A percentile compares a stretch with the other conserved stretches of the same genome.
These are phyloP conservation scores for Rhinichthys osculus DNA, from an alignment of 2,797 vertebrate species.

Conservation along the genomic window DNA sequence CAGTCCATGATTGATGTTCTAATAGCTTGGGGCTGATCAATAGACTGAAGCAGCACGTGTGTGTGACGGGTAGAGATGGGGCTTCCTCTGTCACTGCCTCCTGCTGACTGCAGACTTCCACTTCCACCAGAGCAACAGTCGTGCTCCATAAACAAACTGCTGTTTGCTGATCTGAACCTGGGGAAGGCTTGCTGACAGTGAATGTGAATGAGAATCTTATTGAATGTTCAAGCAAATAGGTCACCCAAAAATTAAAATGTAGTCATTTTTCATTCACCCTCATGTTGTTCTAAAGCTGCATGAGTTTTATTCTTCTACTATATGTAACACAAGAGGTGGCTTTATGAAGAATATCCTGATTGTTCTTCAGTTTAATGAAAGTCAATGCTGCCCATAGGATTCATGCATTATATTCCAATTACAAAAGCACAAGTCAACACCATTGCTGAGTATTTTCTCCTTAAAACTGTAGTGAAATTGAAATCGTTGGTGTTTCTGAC, in stretches of 20 bases:
- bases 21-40: constrained; percentile 53
- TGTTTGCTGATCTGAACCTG: constrained; percentile 10
- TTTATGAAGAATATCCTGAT: background rate
- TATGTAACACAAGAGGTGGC: background rate
- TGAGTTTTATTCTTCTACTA: background rate
- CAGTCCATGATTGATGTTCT: constrained; percentile 55
- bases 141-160: constrained; percentile 5
- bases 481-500: too few relatives aligned
- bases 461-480: too few relatives aligned
- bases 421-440: too few relatives aligned
- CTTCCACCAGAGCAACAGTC: constrained; percentile 6
- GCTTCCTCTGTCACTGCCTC: constrained; percentile 28
- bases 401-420: background rate
- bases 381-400: background rate
- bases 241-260: background rate
- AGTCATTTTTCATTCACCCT: background rate
- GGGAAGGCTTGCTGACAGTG: background rate
- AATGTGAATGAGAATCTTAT: background rate
- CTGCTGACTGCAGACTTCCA: constrained; percentile 42
- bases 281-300: background rate
- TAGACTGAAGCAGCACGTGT: constrained; percentile 34
- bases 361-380: background rate
- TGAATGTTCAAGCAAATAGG: constrained; percentile 1
- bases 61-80: constrained; percentile 22
- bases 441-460: too few relatives aligned